A percentile compares a stretch with the other conserved stretches of the same genome.
These are phyloP conservation scores for Chanos chanos DNA, from an alignment of 2,797 vertebrate species.

Conservation along the genomic window DNA sequence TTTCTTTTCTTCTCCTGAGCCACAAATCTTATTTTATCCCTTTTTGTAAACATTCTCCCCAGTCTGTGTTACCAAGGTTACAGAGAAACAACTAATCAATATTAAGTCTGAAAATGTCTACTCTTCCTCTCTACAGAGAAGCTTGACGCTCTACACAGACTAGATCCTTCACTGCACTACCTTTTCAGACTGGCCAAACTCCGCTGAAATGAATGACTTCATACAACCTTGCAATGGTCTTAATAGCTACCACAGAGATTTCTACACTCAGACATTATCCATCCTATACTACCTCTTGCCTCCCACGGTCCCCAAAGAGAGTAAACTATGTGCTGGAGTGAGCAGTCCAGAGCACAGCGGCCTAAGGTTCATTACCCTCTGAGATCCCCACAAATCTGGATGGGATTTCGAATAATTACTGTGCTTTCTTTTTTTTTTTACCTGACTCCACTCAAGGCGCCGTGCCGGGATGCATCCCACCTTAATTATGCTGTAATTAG, in stretches of 20 bases:
- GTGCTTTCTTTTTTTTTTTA: slow-evolving; percentile 14
- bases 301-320: not conserved
- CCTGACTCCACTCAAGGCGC: not conserved
- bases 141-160: slow-evolving; percentile 9
- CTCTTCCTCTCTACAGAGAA: slow-evolving; percentile 34
- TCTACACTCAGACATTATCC: slow-evolving; percentile 47
- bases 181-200: too few species aligned
- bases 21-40: slow-evolving; percentile 12
- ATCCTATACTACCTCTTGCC: slow-evolving; percentile 7
- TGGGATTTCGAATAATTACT: slow-evolving; percentile 19
- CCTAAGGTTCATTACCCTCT: slow-evolving; percentile 38
- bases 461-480: slow-evolving; percentile 32
- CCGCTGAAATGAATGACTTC: not conserved
- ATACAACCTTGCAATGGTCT: not conserved
- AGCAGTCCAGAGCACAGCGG: slow-evolving; percentile 6
- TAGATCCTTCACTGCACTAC: not conserved
- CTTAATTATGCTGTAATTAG: slow-evolving; percentile 15
- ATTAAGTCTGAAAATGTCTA: slow-evolving; percentile 40
- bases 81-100: slow-evolving; percentile 55
- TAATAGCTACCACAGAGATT: slow-evolving; percentile 44
- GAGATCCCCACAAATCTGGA: slow-evolving; percentile 14
- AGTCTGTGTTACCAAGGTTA: slow-evolving; percentile 61
- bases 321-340: not conserved
- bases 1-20: not conserved
- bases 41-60: slow-evolving; percentile 17